These are phyloP conservation scores for Channallabes apus DNA, from an alignment of 2,797 vertebrate species.

Conservation along the genomic window DNA sequence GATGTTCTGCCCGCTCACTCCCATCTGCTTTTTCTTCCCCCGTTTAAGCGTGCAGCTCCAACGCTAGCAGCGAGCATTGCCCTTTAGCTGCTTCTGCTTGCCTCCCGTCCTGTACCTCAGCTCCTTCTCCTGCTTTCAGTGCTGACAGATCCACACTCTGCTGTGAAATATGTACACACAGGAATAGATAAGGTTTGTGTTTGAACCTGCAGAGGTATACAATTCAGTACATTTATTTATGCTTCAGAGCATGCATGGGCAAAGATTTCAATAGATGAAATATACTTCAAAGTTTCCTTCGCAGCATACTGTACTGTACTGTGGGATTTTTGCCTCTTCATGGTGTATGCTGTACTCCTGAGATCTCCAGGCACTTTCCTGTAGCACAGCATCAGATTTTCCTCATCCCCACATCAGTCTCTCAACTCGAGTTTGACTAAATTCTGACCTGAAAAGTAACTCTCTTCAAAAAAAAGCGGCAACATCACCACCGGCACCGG, in stretches of 20 bases:
- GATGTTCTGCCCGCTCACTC: slow-evolving; percentile 62
- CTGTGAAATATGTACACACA: slow-evolving; percentile 35
- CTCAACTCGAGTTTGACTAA: background rate
- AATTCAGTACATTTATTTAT: slow-evolving; percentile 35
- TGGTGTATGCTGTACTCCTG: slow-evolving; percentile 8
- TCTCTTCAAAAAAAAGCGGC: background rate
- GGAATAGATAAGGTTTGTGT: slow-evolving; percentile 32
- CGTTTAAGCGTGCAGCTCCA: slow-evolving; percentile 46
- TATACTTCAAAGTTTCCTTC: slow-evolving; percentile 28
- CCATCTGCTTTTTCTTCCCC: slow-evolving; percentile 57
- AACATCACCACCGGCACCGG: slow-evolving; percentile 31
- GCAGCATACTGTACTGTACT: slow-evolving; percentile 33
- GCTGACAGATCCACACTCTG: slow-evolving; percentile 31
- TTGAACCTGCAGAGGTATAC: slow-evolving; percentile 37
- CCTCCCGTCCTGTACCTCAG: slow-evolving; percentile 12
- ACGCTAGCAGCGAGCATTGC: slow-evolving; percentile 52
- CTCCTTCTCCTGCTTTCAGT: slow-evolving; percentile 13
- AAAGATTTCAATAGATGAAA: slow-evolving; percentile 21
- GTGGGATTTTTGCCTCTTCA: slow-evolving; percentile 19
- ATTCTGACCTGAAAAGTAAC: background rate
- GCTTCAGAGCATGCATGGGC: slow-evolving; percentile 15
- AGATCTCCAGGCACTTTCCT: slow-evolving; percentile 18
- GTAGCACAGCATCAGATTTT: slow-evolving; percentile 1
- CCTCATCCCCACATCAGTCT: slow-evolving; percentile 19
- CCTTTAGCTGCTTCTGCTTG: slow-evolving; percentile 45